Percentiles rank a stretch among this genome's conserved stretches.
phyloP scores from a whole-genome alignment of 2,888 invertebrate species.

The Nebria salina region DNA sequence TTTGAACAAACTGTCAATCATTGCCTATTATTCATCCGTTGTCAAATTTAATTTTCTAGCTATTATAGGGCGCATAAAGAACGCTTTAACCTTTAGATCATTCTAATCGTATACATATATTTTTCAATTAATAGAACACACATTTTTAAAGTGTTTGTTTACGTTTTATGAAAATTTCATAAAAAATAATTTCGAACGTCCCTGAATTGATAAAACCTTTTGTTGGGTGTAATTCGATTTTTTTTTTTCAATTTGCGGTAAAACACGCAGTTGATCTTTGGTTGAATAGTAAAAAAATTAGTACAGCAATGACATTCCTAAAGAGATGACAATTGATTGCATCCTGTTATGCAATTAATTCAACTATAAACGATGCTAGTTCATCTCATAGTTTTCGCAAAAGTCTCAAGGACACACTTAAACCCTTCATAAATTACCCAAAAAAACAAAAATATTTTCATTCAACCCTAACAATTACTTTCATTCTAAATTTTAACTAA shows the following conservation, averaged over 20 bases:
- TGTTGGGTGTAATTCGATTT: neutral
- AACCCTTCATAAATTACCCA: neutral
- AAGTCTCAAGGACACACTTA: slow-evolving; percentile 33
- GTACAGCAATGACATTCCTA: slow-evolving; percentile 31
- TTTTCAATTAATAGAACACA: too few relatives aligned
- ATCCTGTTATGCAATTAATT: slow-evolving; percentile 41
- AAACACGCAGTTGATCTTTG: slow-evolving; percentile 5
- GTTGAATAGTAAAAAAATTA: slow-evolving; percentile 19
- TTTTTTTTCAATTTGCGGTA: slow-evolving; percentile 5
- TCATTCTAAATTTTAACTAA: too few relatives aligned
- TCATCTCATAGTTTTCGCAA: slow-evolving; percentile 24
- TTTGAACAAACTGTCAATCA: slow-evolving; percentile 1
- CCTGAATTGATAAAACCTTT: too few relatives aligned
- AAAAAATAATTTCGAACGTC: too few relatives aligned
- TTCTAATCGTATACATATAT: too few relatives aligned
- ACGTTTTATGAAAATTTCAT: too few relatives aligned
- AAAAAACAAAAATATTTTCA: neutral
- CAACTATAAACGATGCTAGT: slow-evolving; percentile 37
- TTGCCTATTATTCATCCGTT: neutral
- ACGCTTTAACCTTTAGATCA: too few relatives aligned
- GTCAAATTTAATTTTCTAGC: neutral
- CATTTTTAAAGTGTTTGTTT: too few relatives aligned
- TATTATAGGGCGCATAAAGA: neutral
- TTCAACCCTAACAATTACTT: neutral
- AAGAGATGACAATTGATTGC: slow-evolving; percentile 44